phyloP scores from a whole-genome alignment of 2,113 vertebrate species.

The Piliocolobus tephrosceles region DNA sequence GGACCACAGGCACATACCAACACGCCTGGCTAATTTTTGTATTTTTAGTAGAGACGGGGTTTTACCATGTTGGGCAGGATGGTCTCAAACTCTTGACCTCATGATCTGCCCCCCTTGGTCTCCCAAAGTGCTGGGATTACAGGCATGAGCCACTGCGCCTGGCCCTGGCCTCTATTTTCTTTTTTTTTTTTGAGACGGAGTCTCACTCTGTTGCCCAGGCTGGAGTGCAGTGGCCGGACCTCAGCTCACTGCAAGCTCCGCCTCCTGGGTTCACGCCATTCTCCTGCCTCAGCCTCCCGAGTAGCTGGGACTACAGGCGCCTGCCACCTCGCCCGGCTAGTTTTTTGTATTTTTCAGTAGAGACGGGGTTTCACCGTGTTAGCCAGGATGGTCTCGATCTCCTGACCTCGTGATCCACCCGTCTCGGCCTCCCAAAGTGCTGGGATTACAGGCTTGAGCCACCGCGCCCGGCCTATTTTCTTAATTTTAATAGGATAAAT shows the following conservation, averaged over 20 bases:
- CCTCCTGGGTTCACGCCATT: no score
- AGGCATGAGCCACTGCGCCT: background rate
- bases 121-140: background rate
- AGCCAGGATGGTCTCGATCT: background rate
- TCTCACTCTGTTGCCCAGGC: rapidly evolving
- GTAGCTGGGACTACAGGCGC: no score
- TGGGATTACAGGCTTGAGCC: background rate
- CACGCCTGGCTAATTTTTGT: no score
- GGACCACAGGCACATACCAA: no score
- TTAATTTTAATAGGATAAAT: slow-evolving; percentile 26
- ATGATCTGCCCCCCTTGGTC: background rate
- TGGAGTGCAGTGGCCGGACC: background rate
- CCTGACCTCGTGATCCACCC: background rate
- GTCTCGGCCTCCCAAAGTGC: no score
- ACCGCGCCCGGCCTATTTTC: background rate
- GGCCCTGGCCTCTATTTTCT: background rate
- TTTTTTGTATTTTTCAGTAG: no score
- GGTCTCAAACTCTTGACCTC: background rate
- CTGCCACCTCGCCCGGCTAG: rapidly evolving
- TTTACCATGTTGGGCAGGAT: background rate
- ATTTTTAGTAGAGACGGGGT: no score
- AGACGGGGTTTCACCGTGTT: no score
- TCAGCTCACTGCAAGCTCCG: no score
- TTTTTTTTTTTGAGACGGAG: background rate
- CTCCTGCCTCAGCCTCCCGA: no score